Conservation (phyloP, 2,797 vertebrate genomes). For the Hipposideros larvatus region DNA sequence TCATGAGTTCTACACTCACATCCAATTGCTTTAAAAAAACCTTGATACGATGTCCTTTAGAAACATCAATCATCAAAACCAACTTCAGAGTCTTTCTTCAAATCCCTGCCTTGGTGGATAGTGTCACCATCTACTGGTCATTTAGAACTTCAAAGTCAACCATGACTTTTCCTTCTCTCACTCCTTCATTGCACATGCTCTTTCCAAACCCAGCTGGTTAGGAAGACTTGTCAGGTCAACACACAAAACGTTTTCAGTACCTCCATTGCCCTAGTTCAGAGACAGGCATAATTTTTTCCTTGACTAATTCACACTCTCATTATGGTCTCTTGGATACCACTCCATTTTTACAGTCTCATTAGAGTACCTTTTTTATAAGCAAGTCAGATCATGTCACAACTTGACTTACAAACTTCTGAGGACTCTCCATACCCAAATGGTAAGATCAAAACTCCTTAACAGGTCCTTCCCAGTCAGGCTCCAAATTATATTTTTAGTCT, state of each 20-base stretch:
- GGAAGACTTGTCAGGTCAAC: not conserved
- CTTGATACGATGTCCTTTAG: not conserved
- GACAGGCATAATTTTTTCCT: not conserved
- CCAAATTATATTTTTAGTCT: slow-evolving; percentile 4
- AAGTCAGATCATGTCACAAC: slow-evolving; percentile 18
- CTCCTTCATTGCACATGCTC: not conserved
- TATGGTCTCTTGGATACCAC: not conserved
- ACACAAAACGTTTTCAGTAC: not conserved
- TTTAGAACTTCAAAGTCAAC: not conserved
- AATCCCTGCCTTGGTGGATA: not conserved
- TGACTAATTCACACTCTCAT: not conserved
- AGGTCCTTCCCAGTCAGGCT: not conserved
- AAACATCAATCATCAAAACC: slow-evolving; percentile 10
- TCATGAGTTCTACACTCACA: not conserved
- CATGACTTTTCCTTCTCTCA: not conserved
- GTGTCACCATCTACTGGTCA: not conserved
- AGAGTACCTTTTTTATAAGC: not conserved
- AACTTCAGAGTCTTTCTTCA: not conserved
- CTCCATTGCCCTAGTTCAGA: not conserved
- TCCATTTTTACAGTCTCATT: not conserved
- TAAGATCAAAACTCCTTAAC: slow-evolving; percentile 26
- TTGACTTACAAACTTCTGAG: slow-evolving; percentile 32
- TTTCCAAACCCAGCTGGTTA: not conserved
- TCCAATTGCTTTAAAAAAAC: slow-evolving; percentile 15
- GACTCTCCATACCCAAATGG: not conserved